Percentiles rank a stretch among this genome's conserved stretches.
Evolutionary conservation across 1,140 invertebrate species (phyloP).

Genomic region (Scaptomyza graminum): DNA sequence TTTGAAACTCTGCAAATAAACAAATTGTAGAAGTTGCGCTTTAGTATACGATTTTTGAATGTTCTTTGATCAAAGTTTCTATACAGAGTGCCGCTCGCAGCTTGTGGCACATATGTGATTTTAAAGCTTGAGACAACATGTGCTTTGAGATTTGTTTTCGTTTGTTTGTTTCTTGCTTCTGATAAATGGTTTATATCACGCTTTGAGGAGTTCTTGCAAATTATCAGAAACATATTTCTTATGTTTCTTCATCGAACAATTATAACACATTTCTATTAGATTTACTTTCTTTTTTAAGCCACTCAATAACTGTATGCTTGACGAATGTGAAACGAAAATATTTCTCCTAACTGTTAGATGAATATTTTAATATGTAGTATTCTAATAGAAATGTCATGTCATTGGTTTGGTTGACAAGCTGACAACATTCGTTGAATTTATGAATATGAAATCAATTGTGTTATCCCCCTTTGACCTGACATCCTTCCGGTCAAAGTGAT

Average conservation of each 20-base stretch:
- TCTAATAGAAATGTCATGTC: conserved; percentile 39
- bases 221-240: not conserved
- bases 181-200: conserved; percentile 67
- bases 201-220: conserved; percentile 61
- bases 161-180: conserved; percentile 27
- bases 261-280: too few relatives aligned
- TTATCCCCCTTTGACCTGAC: conserved; percentile 80
- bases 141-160: conserved; percentile 13
- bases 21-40: conserved; percentile 3
- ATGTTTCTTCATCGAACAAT: too few relatives aligned
- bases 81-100: conserved; percentile 41
- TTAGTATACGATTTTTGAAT: conserved; percentile 4
- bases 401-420: conserved; percentile 53
- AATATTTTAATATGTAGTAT: not conserved
- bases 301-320: too few relatives aligned
- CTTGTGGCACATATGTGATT: conserved; percentile 13
- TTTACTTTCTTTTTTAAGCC: too few relatives aligned
- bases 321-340: too few relatives aligned
- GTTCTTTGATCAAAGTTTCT: conserved; percentile 9
- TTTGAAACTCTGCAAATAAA: conserved; percentile 80
- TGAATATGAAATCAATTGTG: conserved; percentile 82
- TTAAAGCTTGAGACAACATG: conserved; percentile 23
- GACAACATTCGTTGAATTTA: conserved; percentile 79
- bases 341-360: not conserved
- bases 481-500: conserved; percentile 83